These are phyloP conservation scores for Dusona sp. DNA, from an alignment of 2,888 invertebrate species.

Conservation along the genomic window DNA sequence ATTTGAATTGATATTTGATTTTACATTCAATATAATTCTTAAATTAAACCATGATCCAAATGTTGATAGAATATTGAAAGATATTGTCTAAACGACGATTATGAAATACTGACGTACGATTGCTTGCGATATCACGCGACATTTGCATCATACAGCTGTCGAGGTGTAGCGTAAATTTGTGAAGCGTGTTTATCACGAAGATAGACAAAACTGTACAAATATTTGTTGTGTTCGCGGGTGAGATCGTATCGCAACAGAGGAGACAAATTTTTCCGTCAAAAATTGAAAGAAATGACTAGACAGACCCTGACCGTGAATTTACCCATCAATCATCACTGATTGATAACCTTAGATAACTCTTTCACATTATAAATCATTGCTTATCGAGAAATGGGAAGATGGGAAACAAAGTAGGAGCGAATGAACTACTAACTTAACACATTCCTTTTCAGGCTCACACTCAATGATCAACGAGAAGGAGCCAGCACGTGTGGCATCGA, in stretches of 20 bases:
- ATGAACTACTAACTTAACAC: background rate
- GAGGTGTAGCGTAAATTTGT: background rate
- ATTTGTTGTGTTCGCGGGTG: conserved; percentile 35
- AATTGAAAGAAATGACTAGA: background rate
- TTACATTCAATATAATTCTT: background rate
- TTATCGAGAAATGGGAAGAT: conserved; percentile 37
- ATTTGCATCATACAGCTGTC: conserved; percentile 17
- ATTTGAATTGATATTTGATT: background rate
- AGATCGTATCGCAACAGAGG: background rate
- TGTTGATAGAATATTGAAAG: background rate
- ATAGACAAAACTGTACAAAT: conserved; percentile 8
- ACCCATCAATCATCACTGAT: conserved; percentile 10
- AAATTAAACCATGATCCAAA: background rate
- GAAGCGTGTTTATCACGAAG: background rate
- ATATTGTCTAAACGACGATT: background rate
- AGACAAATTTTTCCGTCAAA: conserved; percentile 3
- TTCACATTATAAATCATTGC: conserved; percentile 39
- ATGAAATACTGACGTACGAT: background rate
- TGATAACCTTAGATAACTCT: conserved; percentile 44
- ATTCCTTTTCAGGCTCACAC: conserved; percentile 24
- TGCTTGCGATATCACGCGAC: background rate
- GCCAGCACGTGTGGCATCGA: conserved; percentile 12
- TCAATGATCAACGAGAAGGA: conserved; percentile 29
- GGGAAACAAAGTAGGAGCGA: conserved; percentile 12
- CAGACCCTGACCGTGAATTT: conserved; percentile 39